Base-by-base conservation (phyloP, 2,113 vertebrate species). In the Gobio gobio region DNA sequence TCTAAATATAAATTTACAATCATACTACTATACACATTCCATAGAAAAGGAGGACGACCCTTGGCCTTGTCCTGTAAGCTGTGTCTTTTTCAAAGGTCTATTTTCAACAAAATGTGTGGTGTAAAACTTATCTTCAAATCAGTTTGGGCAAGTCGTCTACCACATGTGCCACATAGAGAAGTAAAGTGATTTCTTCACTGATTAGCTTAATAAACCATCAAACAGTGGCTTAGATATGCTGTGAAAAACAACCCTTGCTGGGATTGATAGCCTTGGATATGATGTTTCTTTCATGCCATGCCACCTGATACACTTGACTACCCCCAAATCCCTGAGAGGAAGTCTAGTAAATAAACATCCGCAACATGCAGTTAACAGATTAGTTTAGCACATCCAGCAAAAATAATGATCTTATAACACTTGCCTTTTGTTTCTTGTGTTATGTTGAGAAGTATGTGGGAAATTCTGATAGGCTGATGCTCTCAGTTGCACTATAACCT, bases 401-500 rank as follows among this genome's bases (percentile, higher is more conserved):
- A 73, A 47, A 74, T 45, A 74, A 74, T 8, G 10, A 47, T 74
- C n/a, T 26, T 6, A 47, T 47, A 9, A 16, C 12, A 74, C 70
- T 74, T 74, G 70, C 43, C 70, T 74, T 74, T 47, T 74, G 70
- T 74, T 74, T 47, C 70, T 74, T 26, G 22, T 24, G 43, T 43
- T 74, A 74, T 74, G 40, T 43, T 74, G n/a, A 70, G 63, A 5
- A 33, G 63, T 16, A 43, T 43, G 2, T 12, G 20, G 20, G 66
- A 43, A 56, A 74, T 47, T 43, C 70, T 47, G 68, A 43, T 20
- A 78, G 5, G 33, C 13, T 59, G 33, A 14, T 24, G 88, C 89
- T 88, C 83, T 89, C 89, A 90, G 90, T 20, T 79, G 58, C 59
- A 79, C 14, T 26, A 47, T 47, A 47, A 63, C 40, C 58, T 79